These are phyloP conservation scores for Andrena minutula DNA, from an alignment of 2,888 invertebrate species.

Conservation along the genomic window DNA sequence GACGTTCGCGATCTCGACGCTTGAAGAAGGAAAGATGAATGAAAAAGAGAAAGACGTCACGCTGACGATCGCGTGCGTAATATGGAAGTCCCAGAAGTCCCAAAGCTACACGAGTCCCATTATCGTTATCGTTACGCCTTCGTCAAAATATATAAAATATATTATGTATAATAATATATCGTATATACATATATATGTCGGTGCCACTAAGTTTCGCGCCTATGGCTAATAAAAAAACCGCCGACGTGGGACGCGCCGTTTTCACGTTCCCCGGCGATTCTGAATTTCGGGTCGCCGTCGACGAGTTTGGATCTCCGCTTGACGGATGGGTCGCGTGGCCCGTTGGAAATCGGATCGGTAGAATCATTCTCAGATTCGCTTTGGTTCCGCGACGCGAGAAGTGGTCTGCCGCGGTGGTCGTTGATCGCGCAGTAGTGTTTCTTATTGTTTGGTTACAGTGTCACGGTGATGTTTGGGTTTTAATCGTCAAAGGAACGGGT, in stretches of 20 bases:
- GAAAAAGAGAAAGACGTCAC: neutral
- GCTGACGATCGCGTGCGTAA: conserved; percentile 2
- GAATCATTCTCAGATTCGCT: conserved; percentile 8
- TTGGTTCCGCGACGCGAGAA: conserved; percentile 12
- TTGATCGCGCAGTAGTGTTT: conserved; percentile 11
- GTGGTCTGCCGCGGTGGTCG: conserved; percentile 41
- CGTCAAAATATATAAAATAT: conserved; percentile 56
- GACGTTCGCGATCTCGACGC: conserved; percentile 7
- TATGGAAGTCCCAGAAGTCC: conserved; percentile 39
- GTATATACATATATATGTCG: conserved; percentile 40
- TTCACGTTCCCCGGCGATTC: neutral
- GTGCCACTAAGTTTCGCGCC: conserved; percentile 29
- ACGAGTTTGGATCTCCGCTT: conserved; percentile 8
- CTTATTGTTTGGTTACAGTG: neutral
- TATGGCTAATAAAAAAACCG: conserved; percentile 35
- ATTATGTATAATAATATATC: conserved; percentile 56
- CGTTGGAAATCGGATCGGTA: neutral
- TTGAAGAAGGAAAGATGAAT: neutral
- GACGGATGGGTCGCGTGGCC: neutral
- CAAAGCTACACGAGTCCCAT: conserved; percentile 38
- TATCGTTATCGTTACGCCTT: conserved; percentile 31
- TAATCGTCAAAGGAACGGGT: neutral
- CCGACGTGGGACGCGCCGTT: conserved; percentile 20
- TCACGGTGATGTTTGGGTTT: neutral
- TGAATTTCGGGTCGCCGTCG: conserved; percentile 12